These are phyloP conservation scores for Prolemur simus DNA, from an alignment of 2,113 vertebrate species.

Conservation along the genomic window DNA sequence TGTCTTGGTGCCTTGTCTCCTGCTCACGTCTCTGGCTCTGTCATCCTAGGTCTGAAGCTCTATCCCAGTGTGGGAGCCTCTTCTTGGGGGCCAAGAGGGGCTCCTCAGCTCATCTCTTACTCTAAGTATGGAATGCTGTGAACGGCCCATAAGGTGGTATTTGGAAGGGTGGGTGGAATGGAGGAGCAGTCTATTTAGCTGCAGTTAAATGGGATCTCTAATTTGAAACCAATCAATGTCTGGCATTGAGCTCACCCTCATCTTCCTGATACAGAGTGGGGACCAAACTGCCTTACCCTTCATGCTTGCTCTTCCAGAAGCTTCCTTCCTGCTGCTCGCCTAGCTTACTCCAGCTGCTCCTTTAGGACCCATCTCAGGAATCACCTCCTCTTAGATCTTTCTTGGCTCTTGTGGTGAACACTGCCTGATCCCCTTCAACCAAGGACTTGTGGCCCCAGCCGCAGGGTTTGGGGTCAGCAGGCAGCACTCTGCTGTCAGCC, in stretches of 20 bases:
- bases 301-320: not conserved
- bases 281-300: not conserved
- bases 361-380: not conserved
- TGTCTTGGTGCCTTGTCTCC: not conserved
- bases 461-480: not conserved
- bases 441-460: not conserved
- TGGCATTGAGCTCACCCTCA: not conserved
- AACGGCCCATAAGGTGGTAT: not conserved
- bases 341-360: not conserved
- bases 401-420: not conserved
- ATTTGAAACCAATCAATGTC: not conserved
- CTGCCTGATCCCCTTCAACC: not conserved
- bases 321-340: no score
- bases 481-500: not conserved
- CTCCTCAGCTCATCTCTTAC: no score
- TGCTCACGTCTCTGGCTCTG: not conserved
- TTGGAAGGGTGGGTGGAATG: not conserved
- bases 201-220: not conserved
- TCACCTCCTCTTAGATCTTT: not conserved
- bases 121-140: no score
- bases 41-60: not conserved
- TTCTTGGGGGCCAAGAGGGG: not conserved
- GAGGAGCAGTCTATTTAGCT: not conserved
- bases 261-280: not conserved
- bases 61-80: not conserved